phyloP scores from a whole-genome alignment of 2,113 vertebrate species.

The Eptesicus fuscus region DNA sequence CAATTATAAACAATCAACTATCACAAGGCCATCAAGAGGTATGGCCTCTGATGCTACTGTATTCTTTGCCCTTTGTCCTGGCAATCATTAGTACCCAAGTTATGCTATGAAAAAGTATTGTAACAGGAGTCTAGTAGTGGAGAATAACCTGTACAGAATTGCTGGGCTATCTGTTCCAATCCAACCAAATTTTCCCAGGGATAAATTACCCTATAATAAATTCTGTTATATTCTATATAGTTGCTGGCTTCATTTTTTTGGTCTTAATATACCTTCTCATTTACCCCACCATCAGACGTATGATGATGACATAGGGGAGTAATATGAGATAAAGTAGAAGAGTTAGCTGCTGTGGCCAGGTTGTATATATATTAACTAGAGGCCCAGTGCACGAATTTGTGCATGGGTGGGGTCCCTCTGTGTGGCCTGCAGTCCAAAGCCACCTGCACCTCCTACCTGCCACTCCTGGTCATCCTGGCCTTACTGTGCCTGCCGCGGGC shows the following conservation, averaged over 20 bases:
- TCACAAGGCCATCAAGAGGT: not conserved
- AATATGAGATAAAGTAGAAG: constrained; percentile 32
- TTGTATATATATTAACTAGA: not conserved
- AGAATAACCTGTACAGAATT: not conserved
- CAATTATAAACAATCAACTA: not conserved
- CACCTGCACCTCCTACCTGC: no score
- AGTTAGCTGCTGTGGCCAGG: not conserved
- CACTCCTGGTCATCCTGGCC: no score
- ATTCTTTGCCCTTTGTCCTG: not conserved
- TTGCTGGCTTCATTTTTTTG: not conserved
- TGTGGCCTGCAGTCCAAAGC: no score
- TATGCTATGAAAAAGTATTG: not conserved
- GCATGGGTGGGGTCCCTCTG: no score
- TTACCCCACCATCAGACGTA: not conserved
- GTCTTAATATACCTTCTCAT: not conserved
- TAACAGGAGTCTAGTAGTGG: no score
- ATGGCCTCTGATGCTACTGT: not conserved
- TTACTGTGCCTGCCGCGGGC: no score
- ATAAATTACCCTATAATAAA: not conserved
- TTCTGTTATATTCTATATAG: not conserved
- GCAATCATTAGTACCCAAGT: not conserved
- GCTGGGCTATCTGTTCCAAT: not conserved
- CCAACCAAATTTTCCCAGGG: not conserved
- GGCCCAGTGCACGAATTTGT: no score
- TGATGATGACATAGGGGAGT: not conserved